Base-by-base conservation (phyloP, 2,888 invertebrate species). In the Phania funesta region DNA sequence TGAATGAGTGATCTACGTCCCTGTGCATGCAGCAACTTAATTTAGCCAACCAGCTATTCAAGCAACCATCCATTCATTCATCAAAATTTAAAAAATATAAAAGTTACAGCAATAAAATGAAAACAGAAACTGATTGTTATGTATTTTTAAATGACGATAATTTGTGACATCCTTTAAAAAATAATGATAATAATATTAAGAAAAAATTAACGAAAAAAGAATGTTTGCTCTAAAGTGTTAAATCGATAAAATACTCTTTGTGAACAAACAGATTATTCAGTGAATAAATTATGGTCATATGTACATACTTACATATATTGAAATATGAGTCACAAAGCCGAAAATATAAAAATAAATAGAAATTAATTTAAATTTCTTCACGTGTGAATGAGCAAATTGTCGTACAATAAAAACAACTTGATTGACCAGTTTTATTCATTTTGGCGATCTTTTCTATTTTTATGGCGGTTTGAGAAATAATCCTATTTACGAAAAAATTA, bases 141-240 rank as follows among this genome's bases (percentile, higher is more conserved):
- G 88, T 88, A 88, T 88, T 88, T 87, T 86, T 88, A 86, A 88
- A 88, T 60, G 75, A 88, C 86, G 87, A 87, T 81, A 81, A 81
- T 81, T 81, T 81, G 81, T 81, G 68, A 77, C 81, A 81, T 81
- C 81, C 81, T 81, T 81, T 81, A 73, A 16, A 64, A 32, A 56
- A 64, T 60, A n/a, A n/a, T n/a, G n/a, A n/a, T n/a, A n/a, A 32
- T 35, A 22, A 29, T 18, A 29, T 1, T 5, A 26, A 38, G 29
- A n/a, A 70, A 16, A 35, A 22, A 64, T 48, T 24, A 29, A 50
- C 24, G 38, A 68, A 41, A 11, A 73, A 50, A 24, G 24, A 64
- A 29, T 60, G 26, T 65, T 71, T 80, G 58, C 71, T 71, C 67
- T 71, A 62, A 77, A 77, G 76, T 80, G 67, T 77, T 73, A 77